Evolutionary conservation across 1,140 invertebrate species (phyloP).

Genomic region (Metopolophium dirhodum): DNA sequence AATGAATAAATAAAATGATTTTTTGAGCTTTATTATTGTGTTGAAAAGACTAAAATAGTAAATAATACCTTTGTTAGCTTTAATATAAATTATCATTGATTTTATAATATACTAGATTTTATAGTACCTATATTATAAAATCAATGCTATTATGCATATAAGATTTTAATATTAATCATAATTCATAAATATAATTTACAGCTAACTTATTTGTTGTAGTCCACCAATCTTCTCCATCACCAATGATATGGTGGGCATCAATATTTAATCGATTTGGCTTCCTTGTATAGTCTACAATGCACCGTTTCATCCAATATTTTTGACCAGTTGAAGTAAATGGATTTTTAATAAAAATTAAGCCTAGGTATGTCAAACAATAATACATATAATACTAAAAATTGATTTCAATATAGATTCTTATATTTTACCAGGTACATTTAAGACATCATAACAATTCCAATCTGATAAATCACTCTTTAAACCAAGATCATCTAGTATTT

Average conservation of each 20-base stretch:
- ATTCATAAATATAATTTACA: background rate
- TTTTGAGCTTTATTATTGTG: background rate
- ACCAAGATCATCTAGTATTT: slow-evolving; percentile 9
- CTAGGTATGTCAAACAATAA: slow-evolving; percentile 62
- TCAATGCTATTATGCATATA: background rate
- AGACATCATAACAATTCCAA: slow-evolving; percentile 52
- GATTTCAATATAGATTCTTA: background rate
- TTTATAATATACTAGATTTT: too few species aligned
- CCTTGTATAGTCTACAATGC: slow-evolving; percentile 77
- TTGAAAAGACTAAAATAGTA: background rate
- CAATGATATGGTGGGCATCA: slow-evolving; percentile 67
- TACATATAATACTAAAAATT: background rate
- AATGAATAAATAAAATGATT: background rate
- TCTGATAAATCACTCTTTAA: slow-evolving; percentile 44
- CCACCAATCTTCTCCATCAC: slow-evolving; percentile 65
- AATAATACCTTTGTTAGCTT: background rate
- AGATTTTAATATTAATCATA: background rate
- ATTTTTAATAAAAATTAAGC: slow-evolving; percentile 81
- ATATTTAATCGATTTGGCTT: slow-evolving; percentile 83
- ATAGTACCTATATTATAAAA: too few species aligned
- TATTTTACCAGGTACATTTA: slow-evolving; percentile 46
- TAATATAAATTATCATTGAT: background rate
- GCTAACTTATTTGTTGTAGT: slow-evolving; percentile 61
- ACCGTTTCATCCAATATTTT: slow-evolving; percentile 81
- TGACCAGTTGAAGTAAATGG: slow-evolving; percentile 81